Base-by-base conservation (phyloP, 2,797 vertebrate species). In the Dryobates pubescens region DNA sequence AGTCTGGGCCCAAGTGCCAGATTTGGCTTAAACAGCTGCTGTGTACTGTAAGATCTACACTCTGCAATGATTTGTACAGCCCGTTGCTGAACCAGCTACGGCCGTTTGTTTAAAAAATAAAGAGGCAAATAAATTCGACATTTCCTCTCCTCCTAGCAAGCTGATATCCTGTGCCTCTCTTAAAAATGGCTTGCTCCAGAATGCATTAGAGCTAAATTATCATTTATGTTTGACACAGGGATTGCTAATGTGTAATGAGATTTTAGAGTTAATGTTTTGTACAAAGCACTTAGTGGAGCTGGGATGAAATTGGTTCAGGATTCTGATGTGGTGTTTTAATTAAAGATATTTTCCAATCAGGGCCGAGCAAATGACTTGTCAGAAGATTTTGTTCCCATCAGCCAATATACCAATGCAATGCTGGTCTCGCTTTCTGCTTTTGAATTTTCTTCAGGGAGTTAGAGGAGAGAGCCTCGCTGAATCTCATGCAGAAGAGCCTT, bases 231-330 rank as follows among this genome's bases (percentile, higher is more conserved):
- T 97, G 97, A 97, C 97, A 96, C 94, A 89, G 95, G 93, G 93
- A 93, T 86, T 96, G 96, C 94, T 93, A 95, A 95, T 94, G 96
- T 88, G 88, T 97, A 96, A 97, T 97, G 97, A 97, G 97, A 97
- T 96, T 97, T 97, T 96, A 90, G 96, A 97, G 97, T 97, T 97
- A 97, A 97, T 96, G 97, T 97, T 97, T 97, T 96, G 97, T 97
- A 93, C 96, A 88, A 95, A 97, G 97, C 96, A 96, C 96, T 97
- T 97, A 97, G 95, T 14, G 19, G 87, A 92, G 96, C 95, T 67
- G 36, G 94, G 84, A 89, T 95, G 96, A 96, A 96, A 97, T 95
- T 96, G 97, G 95, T 94, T 97, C 92, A 58, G 96, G 93, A 95
- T 96, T 96, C 95, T 96, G 97, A 96, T 93, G 96, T 62, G 95